Base-by-base conservation (phyloP, 2,113 vertebrate species). In the Ctenomys sociabilis region DNA sequence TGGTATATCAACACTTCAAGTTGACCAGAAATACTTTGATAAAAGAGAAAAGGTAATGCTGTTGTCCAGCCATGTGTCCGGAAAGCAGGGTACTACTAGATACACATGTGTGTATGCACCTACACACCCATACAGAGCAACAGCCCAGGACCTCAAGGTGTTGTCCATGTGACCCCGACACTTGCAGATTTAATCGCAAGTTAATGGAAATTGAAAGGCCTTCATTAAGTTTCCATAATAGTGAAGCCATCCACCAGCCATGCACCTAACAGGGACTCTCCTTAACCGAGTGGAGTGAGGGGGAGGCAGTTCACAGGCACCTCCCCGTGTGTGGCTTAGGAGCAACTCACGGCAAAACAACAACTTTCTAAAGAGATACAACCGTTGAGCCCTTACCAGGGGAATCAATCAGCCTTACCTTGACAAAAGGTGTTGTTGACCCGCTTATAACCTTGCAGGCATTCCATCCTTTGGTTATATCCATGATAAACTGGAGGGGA, bases 391-490 rank as follows among this genome's bases (percentile, higher is more conserved):
- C 26, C 45, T 82, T 1, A 72, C 37, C 52, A 84, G 45, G 43
- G 59, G 82, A n/a, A 35, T 68, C 84, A 70, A 43, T 77, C 45
- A 70, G 24, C 80, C 91, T 91, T 99, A 99, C 99, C 99, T 98
- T 99, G 99, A 97, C 99, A 99, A 96, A 99, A 99, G 1, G 99
- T 99, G 97, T 98, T 99, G 98, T 99, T 99, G 96, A 99, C 98
- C 96, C 98, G 99, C 97, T 99, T 99, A 98, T 99, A 99, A 88
- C 99, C 99, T 94, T 98, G 99, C 30, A 99, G 99, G 97, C 99
- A 99, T 95, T 99, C 99, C 93, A 99, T 98, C 96, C 98, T 95
- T 94, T 98, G 98, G 87, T 97, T 98, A 4, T 98, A 98, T 59
- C 98, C 98, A 94, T 99, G 99, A 92, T 99, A 99, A 70, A 98